These are phyloP conservation scores for Hipparchia sbordonii DNA, from an alignment of 2,888 invertebrate species.

Conservation along the genomic window DNA sequence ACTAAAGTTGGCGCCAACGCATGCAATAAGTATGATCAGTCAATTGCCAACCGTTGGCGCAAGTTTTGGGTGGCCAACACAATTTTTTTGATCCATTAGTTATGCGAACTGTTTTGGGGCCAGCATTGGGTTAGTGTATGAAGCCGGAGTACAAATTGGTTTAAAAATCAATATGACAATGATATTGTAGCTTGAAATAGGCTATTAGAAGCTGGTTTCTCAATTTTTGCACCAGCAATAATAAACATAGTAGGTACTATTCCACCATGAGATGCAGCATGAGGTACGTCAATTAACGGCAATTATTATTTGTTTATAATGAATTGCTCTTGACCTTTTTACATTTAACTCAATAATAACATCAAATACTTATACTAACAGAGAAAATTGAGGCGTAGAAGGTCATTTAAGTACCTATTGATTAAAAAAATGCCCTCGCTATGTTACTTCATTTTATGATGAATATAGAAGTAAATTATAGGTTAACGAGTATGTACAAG, in stretches of 20 bases:
- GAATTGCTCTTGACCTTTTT: constrained; percentile 10
- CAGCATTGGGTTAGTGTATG: too few species aligned
- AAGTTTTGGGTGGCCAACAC: too few species aligned
- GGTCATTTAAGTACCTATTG: background rate
- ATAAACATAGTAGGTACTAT: too few species aligned
- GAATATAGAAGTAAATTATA: background rate
- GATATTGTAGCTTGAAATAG: too few species aligned
- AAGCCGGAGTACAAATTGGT: too few species aligned
- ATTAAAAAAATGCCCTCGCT: background rate
- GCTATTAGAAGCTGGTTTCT: background rate
- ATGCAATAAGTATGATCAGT: too few species aligned
- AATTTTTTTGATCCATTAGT: too few species aligned
- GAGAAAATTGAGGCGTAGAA: background rate
- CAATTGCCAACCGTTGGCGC: too few species aligned
- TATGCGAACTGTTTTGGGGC: too few species aligned
- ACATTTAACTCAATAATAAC: background rate
- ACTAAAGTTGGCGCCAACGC: too few species aligned
- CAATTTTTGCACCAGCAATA: background rate
- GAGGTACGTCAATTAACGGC: background rate
- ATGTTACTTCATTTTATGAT: background rate
- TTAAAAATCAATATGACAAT: too few species aligned
- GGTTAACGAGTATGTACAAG: background rate
- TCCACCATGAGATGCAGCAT: background rate
- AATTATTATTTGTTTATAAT: background rate
- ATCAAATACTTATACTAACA: background rate